Percentiles rank a stretch among this genome's conserved stretches.
Conservation (phyloP, 30 jellyfish, hydroid and myxozoan genomes). For the Cassiopea xamachana region DNA sequence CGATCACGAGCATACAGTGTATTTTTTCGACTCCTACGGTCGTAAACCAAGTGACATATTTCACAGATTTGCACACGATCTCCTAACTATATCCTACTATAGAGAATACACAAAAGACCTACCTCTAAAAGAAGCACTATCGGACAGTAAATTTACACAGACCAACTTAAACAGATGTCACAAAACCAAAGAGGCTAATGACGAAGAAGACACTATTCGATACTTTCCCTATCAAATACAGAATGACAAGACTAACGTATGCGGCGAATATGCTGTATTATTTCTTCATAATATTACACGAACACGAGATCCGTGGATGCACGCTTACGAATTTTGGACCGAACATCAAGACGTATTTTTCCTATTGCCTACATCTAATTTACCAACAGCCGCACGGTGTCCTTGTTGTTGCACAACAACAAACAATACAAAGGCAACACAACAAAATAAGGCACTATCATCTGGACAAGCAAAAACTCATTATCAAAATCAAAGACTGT, state of each 20-base stretch:
- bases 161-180: neutral
- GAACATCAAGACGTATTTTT: neutral
- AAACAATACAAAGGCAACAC: too few species aligned
- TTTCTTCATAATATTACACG: neutral
- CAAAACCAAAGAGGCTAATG: neutral
- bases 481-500: too few species aligned
- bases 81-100: neutral
- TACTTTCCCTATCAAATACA: neutral
- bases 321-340: neutral
- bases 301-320: neutral
- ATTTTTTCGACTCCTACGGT: conserved; percentile 10
- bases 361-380: too few species aligned
- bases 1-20: conserved; percentile 2
- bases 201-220: neutral
- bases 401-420: too few species aligned
- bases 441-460: too few species aligned
- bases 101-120: neutral
- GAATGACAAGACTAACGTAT: neutral
- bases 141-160: neutral
- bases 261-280: neutral
- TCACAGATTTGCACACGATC: neutral
- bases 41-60: neutral
- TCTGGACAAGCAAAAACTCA: too few species aligned
- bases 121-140: neutral
- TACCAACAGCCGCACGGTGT: too few species aligned